Conservation (phyloP, 2,113 vertebrate genomes). For the Megalops atlanticus region DNA sequence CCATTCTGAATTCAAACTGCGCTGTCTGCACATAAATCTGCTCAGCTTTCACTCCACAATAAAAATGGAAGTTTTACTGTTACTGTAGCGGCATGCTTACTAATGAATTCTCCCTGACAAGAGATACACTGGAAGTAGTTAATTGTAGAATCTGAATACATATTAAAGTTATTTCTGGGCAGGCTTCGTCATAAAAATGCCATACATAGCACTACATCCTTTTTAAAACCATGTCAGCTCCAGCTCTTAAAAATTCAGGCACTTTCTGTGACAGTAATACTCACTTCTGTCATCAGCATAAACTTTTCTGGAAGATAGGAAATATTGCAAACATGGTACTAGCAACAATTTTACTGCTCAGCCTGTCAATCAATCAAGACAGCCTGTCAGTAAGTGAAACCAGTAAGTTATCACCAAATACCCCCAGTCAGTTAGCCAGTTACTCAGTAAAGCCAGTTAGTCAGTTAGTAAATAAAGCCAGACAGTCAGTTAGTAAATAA, state of each 20-base stretch:
- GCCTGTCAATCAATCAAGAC: too few relatives aligned
- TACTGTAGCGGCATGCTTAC: background rate
- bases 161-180: background rate
- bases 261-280: background rate
- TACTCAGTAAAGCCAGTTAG: background rate
- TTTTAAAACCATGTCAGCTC: background rate
- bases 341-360: background rate
- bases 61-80: background rate
- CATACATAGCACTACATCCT: background rate
- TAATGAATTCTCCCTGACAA: background rate
- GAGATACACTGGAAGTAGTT: background rate
- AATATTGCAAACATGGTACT: background rate
- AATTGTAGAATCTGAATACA: background rate
- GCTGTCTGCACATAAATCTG: background rate
- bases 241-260: background rate
- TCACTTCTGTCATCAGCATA: too few relatives aligned
- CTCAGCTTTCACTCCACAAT: background rate
- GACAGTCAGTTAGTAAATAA: too few relatives aligned
- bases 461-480: too few relatives aligned
- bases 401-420: background rate
- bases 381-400: too few relatives aligned
- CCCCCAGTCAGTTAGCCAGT: background rate
- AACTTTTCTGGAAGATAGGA: background rate
- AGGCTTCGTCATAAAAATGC: background rate
- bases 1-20: background rate